Conservation (phyloP, 2,113 vertebrate genomes). For the Muntiacus muntjak region DNA sequence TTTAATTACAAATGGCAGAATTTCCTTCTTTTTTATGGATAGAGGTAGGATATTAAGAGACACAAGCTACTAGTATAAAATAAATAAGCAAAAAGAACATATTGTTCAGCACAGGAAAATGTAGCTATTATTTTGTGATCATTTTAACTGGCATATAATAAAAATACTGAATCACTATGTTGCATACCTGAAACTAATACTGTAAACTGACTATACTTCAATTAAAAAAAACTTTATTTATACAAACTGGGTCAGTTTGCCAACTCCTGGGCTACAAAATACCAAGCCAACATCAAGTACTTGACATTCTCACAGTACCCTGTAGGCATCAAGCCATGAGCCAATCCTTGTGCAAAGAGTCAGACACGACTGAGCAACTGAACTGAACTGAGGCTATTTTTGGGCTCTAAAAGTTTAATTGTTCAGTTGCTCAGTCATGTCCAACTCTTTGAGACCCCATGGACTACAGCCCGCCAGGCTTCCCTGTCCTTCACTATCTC, state of each 20-base stretch:
- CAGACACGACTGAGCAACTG: neutral
- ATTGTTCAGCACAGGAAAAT: neutral
- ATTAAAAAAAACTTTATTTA: neutral
- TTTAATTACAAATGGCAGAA: neutral
- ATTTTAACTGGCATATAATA: neutral
- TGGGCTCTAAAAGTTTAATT: neutral
- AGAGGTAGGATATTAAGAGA: neutral
- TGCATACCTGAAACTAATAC: neutral
- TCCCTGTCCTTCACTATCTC: neutral
- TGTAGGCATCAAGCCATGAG: neutral
- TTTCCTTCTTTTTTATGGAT: neutral
- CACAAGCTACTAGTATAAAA: neutral
- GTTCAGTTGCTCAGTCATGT: neutral
- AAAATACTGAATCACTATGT: neutral
- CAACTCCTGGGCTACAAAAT: neutral
- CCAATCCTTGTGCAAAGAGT: neutral
- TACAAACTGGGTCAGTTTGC: neutral
- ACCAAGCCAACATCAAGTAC: neutral
- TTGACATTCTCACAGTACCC: neutral
- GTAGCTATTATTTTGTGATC: neutral
- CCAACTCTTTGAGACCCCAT: neutral
- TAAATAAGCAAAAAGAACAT: neutral
- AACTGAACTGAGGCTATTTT: neutral
- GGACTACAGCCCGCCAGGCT: neutral
- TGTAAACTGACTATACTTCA: neutral